These are phyloP conservation scores for Lobophora halterata DNA, from an alignment of 2,888 invertebrate species.

Conservation along the genomic window DNA sequence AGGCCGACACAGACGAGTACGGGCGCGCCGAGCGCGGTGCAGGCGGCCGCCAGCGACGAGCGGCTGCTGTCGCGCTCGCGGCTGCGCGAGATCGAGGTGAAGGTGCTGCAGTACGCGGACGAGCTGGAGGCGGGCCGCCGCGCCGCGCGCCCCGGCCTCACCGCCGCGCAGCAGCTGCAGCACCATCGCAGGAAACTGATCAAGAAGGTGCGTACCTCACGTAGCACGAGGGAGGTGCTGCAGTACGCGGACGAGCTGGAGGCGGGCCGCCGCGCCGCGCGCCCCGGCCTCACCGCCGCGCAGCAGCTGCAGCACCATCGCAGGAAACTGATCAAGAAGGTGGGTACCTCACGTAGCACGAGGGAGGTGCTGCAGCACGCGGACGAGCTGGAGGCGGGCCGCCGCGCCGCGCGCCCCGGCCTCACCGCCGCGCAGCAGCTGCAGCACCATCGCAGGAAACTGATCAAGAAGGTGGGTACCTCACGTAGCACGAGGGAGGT, in stretches of 20 bases:
- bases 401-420: conserved; percentile 85
- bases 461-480: conserved; percentile 90
- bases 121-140: conserved; percentile 94
- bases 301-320: conserved; percentile 95
- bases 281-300: conserved; percentile 86
- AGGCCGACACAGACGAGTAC: no score
- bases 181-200: conserved; percentile 94
- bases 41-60: conserved; percentile 38
- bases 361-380: conserved; percentile 97
- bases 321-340: conserved; percentile 90
- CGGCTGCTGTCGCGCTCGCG: conserved; percentile 84
- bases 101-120: conserved; percentile 97
- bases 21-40: background rate
- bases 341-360: conserved; percentile 86
- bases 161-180: conserved; percentile 91
- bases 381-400: conserved; percentile 95
- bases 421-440: conserved; percentile 91
- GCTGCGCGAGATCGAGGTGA: conserved; percentile 95
- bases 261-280: conserved; percentile 87
- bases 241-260: conserved; percentile 98
- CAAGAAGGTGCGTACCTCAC: conserved; percentile 88
- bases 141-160: conserved; percentile 86
- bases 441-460: conserved; percentile 92
- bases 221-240: conserved; percentile 93
- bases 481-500: conserved; percentile 90